phyloP scores from a whole-genome alignment of 64 coral and sea anemone genomes.

The Trachythela sp. region DNA sequence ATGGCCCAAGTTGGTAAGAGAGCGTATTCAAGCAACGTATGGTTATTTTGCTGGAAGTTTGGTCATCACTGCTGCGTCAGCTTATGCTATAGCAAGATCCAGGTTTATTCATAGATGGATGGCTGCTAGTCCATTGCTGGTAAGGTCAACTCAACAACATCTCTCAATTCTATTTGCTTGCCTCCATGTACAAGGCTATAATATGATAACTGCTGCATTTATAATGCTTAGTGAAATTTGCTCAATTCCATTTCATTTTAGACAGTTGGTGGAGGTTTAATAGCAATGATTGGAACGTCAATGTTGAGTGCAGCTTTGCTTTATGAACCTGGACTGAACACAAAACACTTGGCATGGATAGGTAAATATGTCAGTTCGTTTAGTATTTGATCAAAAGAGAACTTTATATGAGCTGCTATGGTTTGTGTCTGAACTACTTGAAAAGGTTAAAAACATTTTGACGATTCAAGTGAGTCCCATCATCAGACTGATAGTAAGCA shows the following conservation, averaged over 20 bases:
- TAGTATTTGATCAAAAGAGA: not conserved
- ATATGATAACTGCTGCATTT: no score
- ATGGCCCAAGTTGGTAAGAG: conserved; percentile 88
- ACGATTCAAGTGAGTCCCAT: no score
- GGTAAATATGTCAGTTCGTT: conserved; percentile 37
- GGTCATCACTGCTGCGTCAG: conserved; percentile 69
- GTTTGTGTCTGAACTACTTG: no score
- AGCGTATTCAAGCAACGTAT: conserved; percentile 86
- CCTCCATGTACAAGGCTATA: no score
- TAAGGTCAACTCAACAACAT: no score
- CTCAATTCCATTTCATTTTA: conserved; percentile 27
- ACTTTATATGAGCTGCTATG: no score
- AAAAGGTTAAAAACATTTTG: no score
- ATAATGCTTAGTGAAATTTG: no score
- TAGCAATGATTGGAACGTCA: conserved; percentile 85
- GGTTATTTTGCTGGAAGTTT: conserved; percentile 94
- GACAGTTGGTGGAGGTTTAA: conserved; percentile 91
- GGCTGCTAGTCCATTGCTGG: conserved; percentile 87
- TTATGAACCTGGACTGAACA: conserved; percentile 84
- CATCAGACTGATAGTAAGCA: no score
- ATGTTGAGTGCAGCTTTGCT: conserved; percentile 80
- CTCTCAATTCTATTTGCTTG: no score
- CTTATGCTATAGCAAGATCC: conserved; percentile 84
- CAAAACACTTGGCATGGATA: conserved; percentile 87
- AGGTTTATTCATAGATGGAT: conserved; percentile 68